Evolutionary conservation across 2,888 invertebrate species (phyloP).

Genomic region (Clitarchus hookeri): DNA sequence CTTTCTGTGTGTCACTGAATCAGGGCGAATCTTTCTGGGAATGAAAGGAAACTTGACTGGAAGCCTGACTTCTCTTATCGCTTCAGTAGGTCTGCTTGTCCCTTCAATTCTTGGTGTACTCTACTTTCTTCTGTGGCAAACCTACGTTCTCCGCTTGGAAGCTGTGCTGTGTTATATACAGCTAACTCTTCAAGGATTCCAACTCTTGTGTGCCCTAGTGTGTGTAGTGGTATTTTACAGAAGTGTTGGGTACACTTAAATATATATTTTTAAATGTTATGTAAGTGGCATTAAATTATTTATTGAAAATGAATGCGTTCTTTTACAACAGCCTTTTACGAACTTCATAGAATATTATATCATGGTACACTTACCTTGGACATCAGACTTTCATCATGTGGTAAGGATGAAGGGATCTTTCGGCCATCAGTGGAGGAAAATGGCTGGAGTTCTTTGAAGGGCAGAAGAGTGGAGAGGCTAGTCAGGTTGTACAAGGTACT

Average conservation of each 20-base stretch:
- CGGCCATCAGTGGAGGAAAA: too few species aligned
- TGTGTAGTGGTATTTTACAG: constrained; percentile 62
- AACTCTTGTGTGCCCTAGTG: constrained; percentile 80
- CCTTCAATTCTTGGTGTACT: constrained; percentile 84
- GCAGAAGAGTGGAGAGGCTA: too few species aligned
- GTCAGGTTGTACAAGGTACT: too few species aligned
- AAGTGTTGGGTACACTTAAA: constrained; percentile 23
- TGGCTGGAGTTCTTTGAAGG: too few species aligned
- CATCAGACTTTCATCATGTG: too few species aligned
- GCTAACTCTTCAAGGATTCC: constrained; percentile 78
- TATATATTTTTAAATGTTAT: not conserved
- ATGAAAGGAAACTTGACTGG: constrained; percentile 85
- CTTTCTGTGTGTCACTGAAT: constrained; percentile 77
- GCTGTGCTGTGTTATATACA: constrained; percentile 88
- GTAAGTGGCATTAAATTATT: too few species aligned
- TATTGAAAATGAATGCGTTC: too few species aligned
- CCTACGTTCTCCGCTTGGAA: constrained; percentile 84
- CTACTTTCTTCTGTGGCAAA: constrained; percentile 89
- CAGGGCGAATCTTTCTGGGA: constrained; percentile 81
- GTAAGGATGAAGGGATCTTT: too few species aligned
- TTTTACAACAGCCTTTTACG: too few species aligned
- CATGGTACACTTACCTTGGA: too few species aligned
- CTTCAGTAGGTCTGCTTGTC: constrained; percentile 81
- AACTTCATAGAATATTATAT: too few species aligned
- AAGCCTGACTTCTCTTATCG: constrained; percentile 72